Evolutionary conservation across 2,888 invertebrate species (phyloP), one percentile per base, ranked within the genome.

Genomic region (Brachypterus glaber): DNA sequence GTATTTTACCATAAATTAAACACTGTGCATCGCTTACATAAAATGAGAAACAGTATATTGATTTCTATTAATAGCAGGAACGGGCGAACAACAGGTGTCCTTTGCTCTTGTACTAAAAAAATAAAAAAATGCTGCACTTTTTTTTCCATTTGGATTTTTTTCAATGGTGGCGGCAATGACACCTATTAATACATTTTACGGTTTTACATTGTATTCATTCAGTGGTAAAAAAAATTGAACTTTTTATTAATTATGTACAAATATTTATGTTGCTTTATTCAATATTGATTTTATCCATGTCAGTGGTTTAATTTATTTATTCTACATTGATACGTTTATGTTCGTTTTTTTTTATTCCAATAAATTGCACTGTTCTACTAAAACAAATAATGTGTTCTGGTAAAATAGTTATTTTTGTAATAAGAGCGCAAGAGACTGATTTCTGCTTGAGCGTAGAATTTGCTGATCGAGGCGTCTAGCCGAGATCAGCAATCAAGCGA

Each of bases 161-260:
- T n/a, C n/a, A n/a, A 57, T 53, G 58, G 55, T 49, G 49, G 43
- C 51, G 54, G 54, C 58, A 61, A 59, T 60, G 60, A 61, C 62
- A 62, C 59, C 62, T 59, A 64, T 62, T 63, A 63, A 63, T 63
- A 59, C 60, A 57, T 59, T 59, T 57, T 57, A 59, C 55, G 54
- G 52, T 57, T 56, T 55, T 53, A 50, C 57, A 54, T 56, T 52
- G 52, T 52, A 46, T 60, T 55, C 55, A 60, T 56, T 58, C 56
- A 54, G 51, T 46, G 51, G 46, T 42, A 49, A 49, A 50, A 57
- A 55, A 58, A 55, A 9, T 55, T 52, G 49, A 51, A 51, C 48
- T 50, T 54, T 58, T 55, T 56, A 55, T 56, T 54, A 53, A 55
- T 55, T 52, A 52, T 51, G 48, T 51, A 53, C 50, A 53, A 49